Conservation (phyloP, 2,113 vertebrate genomes). For the Merops nubicus region DNA sequence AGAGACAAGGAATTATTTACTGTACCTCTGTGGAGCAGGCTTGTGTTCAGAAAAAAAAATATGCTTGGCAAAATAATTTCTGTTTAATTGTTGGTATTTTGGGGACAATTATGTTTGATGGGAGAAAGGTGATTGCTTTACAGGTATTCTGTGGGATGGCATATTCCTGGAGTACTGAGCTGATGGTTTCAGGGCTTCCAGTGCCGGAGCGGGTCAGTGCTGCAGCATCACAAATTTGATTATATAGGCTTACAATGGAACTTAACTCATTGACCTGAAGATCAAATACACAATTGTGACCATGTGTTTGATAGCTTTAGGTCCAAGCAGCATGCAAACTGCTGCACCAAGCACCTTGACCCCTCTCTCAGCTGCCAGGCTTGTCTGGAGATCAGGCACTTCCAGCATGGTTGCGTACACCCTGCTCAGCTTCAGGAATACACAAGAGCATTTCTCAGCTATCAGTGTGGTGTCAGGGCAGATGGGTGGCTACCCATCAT, state of each 20-base stretch:
- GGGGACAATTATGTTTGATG: background rate
- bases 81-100: background rate
- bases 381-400: background rate
- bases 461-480: background rate
- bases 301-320: background rate
- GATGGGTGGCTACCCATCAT: fast-evolving
- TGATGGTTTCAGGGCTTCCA: background rate
- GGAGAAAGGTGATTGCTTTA: background rate
- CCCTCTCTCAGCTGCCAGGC: background rate
- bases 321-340: background rate
- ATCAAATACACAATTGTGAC: background rate
- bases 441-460: background rate
- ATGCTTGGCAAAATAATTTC: background rate
- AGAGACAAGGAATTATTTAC: slow-evolving; percentile 77
- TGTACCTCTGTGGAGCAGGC: background rate
- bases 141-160: background rate
- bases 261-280: background rate
- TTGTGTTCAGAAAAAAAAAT: slow-evolving; percentile 30
- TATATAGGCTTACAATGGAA: fast-evolving
- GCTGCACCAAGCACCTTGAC: background rate
- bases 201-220: fast-evolving
- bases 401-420: background rate
- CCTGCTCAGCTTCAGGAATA: background rate
- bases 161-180: background rate
- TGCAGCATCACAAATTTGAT: background rate